Percentiles rank a stretch among this genome's conserved stretches.
Conservation (phyloP, 2,888 invertebrate genomes). For the Agelastica alni region DNA sequence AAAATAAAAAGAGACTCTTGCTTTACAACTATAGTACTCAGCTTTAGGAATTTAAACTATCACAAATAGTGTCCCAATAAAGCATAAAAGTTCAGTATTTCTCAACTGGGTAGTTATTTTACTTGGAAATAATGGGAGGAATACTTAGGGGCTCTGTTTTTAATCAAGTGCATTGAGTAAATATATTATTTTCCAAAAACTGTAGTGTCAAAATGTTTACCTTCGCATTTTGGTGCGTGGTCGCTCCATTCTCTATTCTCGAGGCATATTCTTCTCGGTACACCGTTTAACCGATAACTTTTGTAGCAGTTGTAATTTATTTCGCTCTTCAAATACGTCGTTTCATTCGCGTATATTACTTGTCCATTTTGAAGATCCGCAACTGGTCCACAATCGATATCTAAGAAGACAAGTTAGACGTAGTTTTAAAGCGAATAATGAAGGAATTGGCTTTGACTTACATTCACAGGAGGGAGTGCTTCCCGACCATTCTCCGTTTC, state of each 20-base stretch:
- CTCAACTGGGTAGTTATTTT: too few relatives aligned
- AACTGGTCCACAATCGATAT: conserved; percentile 87
- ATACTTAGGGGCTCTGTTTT: too few relatives aligned
- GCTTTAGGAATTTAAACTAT: too few relatives aligned
- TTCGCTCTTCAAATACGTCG: conserved; percentile 80
- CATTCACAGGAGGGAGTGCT: conserved; percentile 83
- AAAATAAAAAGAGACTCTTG: conserved; percentile 34
- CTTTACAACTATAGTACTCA: too few relatives aligned
- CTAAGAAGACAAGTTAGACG: conserved; percentile 56
- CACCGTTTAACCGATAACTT: conserved; percentile 79
- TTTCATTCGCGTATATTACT: conserved; percentile 74
- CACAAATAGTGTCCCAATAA: too few relatives aligned
- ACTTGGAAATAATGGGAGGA: too few relatives aligned
- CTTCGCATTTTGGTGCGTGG: conserved; percentile 83
- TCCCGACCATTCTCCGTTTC: conserved; percentile 83
- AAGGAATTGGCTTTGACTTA: conserved; percentile 55
- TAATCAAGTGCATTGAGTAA: too few relatives aligned
- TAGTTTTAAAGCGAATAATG: background rate
- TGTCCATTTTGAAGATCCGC: conserved; percentile 78
- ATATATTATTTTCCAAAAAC: too few relatives aligned
- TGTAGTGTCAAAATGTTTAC: too few relatives aligned
- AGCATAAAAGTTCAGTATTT: too few relatives aligned
- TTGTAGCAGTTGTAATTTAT: conserved; percentile 79
- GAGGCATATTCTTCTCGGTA: conserved; percentile 71
- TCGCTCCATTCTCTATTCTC: conserved; percentile 84